Evolutionary conservation across 1,140 invertebrate species (phyloP).

Genomic region (Cryptotermes secundus): DNA sequence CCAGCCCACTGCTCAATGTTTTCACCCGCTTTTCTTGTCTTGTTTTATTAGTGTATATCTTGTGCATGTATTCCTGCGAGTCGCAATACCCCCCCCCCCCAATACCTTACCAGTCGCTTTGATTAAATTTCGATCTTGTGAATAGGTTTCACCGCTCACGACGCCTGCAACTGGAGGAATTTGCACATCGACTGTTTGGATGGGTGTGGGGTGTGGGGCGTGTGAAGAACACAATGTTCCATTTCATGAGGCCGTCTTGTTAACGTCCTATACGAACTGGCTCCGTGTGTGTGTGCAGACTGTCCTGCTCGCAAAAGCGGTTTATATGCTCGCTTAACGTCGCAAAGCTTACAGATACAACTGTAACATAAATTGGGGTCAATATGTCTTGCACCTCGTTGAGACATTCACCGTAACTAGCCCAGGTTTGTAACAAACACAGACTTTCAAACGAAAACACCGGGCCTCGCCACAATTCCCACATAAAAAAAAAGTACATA

Average conservation of each 20-base stretch:
- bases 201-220: background rate
- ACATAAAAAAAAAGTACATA: too few relatives aligned
- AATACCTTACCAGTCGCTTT: conserved; percentile 1
- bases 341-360: too few relatives aligned
- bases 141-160: background rate
- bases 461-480: too few relatives aligned
- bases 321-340: background rate
- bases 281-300: background rate
- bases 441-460: too few relatives aligned
- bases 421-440: too few relatives aligned
- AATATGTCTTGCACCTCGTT: too few relatives aligned
- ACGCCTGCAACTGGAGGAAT: conserved; percentile 1
- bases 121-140: conserved; percentile 19
- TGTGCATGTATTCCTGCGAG: background rate
- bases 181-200: conserved; percentile 2
- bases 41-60: conserved; percentile 15
- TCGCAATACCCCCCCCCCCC: background rate
- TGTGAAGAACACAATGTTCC: background rate
- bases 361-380: too few relatives aligned
- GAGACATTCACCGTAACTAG: too few relatives aligned
- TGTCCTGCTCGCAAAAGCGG: background rate
- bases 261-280: background rate
- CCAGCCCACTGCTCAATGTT: background rate
- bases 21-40: background rate
- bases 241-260: conserved; percentile 9